These are phyloP conservation scores for Prionace glauca DNA, from an alignment of 2,797 vertebrate species.

Conservation along the genomic window DNA sequence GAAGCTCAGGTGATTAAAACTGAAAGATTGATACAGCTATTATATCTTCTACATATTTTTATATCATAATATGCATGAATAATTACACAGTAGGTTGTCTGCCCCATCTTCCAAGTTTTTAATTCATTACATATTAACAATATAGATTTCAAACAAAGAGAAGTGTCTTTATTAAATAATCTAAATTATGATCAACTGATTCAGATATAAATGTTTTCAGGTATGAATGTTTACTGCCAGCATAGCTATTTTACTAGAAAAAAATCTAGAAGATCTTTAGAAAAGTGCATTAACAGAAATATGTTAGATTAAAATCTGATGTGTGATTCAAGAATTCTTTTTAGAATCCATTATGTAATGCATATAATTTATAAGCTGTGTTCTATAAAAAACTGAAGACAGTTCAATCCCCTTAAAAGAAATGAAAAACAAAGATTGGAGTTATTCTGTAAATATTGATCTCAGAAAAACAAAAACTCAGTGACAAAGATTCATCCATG, in stretches of 20 bases:
- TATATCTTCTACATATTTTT: background rate
- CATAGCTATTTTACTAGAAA: background rate
- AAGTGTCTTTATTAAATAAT: background rate
- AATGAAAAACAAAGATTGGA: background rate
- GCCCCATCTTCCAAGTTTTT: background rate
- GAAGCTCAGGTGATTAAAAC: constrained; percentile 1
- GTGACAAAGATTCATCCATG: background rate
- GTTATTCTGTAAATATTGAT: background rate
- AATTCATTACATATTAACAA: background rate
- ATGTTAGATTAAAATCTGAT: background rate
- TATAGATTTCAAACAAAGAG: background rate
- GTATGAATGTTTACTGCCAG: background rate
- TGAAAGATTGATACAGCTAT: background rate
- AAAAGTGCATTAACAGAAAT: background rate
- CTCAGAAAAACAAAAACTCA: background rate
- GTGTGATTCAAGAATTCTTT: background rate
- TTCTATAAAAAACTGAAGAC: background rate
- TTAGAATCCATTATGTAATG: background rate
- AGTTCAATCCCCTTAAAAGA: background rate
- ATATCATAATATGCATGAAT: background rate
- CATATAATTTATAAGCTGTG: background rate
- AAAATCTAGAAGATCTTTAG: background rate
- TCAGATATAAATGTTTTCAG: background rate
- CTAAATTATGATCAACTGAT: background rate
- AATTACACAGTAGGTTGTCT: background rate